phyloP scores from a whole-genome alignment of 2,888 invertebrate species.

The Coenonympha glycerion region DNA sequence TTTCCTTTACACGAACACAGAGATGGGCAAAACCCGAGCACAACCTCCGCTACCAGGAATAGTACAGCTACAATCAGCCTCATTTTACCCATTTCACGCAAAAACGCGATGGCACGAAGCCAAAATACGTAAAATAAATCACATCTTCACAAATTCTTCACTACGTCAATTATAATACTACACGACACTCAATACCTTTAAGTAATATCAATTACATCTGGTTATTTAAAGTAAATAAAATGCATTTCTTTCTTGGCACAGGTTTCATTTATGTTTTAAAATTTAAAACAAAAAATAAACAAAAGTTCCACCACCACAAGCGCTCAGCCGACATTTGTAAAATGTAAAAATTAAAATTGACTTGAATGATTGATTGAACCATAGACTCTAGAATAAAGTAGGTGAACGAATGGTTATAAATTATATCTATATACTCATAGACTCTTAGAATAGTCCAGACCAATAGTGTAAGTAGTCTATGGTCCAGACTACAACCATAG shows the following conservation, averaged over 20 bases:
- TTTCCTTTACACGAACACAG: constrained; percentile 75
- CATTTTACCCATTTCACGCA: constrained; percentile 57
- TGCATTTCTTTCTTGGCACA: constrained; percentile 37
- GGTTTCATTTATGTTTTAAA: constrained; percentile 34
- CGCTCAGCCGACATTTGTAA: constrained; percentile 53
- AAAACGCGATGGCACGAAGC: constrained; percentile 68
- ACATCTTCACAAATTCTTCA: constrained; percentile 66
- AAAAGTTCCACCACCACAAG: constrained; percentile 50
- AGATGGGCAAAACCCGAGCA: constrained; percentile 59
- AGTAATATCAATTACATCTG: constrained; percentile 27
- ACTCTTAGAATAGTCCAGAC: no score
- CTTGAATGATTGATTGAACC: constrained; percentile 32
- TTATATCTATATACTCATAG: no score
- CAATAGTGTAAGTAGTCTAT: no score
- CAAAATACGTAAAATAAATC: constrained; percentile 62
- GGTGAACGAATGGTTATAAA: neutral
- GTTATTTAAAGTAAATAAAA: constrained; percentile 31
- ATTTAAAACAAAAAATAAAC: constrained; percentile 65
- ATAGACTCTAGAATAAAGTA: neutral
- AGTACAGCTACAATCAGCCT: constrained; percentile 47
- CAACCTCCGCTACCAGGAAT: constrained; percentile 42
- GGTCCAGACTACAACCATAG: no score
- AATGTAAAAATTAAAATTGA: no score
- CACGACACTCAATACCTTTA: constrained; percentile 26
- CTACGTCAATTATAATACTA: constrained; percentile 44